Percentiles rank a stretch among this genome's conserved stretches.
Evolutionary conservation across 2,113 vertebrate species (phyloP).

Genomic region (Bagarius yarrelli): DNA sequence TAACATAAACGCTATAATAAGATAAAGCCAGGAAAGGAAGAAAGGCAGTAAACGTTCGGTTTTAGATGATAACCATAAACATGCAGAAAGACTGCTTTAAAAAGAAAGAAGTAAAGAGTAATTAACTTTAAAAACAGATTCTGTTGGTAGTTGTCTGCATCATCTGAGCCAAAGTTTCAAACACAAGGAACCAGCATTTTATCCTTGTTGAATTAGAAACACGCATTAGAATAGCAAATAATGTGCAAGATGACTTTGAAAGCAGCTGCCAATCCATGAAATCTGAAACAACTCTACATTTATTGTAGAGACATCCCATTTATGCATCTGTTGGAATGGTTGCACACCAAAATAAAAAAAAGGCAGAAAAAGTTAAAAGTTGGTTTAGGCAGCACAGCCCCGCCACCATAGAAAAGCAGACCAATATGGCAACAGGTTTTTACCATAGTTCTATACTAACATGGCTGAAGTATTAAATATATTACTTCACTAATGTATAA

Average conservation of each 20-base stretch:
- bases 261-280: neutral
- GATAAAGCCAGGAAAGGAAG: neutral
- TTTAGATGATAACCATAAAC: neutral
- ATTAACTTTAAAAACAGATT: neutral
- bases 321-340: neutral
- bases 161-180: neutral
- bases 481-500: neutral
- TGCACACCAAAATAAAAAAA: conserved; percentile 28
- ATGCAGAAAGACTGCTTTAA: neutral
- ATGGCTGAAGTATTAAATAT: conserved; percentile 4
- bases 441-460: neutral
- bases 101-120: neutral
- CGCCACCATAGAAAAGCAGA: conserved; percentile 18
- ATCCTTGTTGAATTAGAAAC: neutral
- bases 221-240: neutral
- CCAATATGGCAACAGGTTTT: conserved; percentile 9
- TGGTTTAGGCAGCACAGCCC: neutral
- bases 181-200: conserved; percentile 19
- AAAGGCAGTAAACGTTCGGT: neutral
- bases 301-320: neutral
- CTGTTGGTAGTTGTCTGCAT: neutral
- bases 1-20: neutral
- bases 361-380: neutral
- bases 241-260: neutral
- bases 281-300: conserved; percentile 29